phyloP scores from a whole-genome alignment of 2,113 vertebrate species.

The Coreoperca whiteheadi region DNA sequence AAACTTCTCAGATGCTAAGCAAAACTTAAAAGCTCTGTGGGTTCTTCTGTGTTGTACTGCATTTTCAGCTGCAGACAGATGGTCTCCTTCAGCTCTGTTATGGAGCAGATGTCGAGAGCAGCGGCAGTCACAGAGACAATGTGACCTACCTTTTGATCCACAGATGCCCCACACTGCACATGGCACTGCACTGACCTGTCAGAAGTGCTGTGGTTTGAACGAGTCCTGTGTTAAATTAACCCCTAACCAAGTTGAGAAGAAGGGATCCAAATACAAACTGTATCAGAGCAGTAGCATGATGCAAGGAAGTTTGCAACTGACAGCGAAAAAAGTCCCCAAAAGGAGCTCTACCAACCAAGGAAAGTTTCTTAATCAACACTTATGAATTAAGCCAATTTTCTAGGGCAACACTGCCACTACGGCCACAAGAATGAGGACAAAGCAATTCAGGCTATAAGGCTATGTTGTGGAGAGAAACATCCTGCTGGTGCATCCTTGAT shows the following conservation, averaged over 20 bases:
- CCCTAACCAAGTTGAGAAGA: constrained; percentile 28
- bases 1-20: constrained; percentile 24
- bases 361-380: constrained; percentile 32
- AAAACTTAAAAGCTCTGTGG: constrained; percentile 53
- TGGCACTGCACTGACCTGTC: constrained; percentile 60
- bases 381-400: constrained; percentile 28
- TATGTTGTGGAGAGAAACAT: constrained; percentile 17
- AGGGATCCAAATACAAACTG: constrained; percentile 26
- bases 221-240: constrained; percentile 54
- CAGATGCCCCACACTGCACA: constrained; percentile 49
- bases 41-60: constrained; percentile 48
- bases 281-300: not conserved
- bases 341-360: not conserved
- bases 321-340: not conserved
- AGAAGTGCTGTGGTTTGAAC: constrained; percentile 44
- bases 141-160: constrained; percentile 75
- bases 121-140: constrained; percentile 61
- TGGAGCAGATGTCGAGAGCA: constrained; percentile 70
- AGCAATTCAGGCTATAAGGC: constrained; percentile 21
- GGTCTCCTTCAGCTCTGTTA: constrained; percentile 67
- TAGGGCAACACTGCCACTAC: constrained; percentile 7
- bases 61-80: constrained; percentile 66
- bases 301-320: not conserved
- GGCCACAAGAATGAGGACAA: constrained; percentile 19
- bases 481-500: constrained; percentile 31